Evolutionary conservation across 2,797 vertebrate genomes (phyloP).

Genomic region (Arnoldichthys spilopterus): DNA sequence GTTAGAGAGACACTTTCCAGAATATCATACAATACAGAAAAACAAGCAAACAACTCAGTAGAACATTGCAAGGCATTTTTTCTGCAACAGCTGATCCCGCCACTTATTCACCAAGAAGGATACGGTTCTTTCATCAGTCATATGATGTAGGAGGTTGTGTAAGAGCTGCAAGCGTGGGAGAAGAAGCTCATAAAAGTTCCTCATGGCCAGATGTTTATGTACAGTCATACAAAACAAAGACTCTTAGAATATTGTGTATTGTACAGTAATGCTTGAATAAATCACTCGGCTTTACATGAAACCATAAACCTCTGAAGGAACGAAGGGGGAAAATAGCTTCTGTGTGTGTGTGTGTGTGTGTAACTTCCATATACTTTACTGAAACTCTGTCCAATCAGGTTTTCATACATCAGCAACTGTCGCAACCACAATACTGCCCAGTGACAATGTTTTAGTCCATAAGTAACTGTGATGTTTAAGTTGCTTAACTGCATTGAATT

Average conservation of each 20-base stretch:
- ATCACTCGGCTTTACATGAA: background rate
- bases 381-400: background rate
- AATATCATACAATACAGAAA: slow-evolving; percentile 16
- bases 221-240: background rate
- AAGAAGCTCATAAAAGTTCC: background rate
- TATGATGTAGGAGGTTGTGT: slow-evolving; percentile 30
- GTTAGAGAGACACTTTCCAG: slow-evolving; percentile 10
- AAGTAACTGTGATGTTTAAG: no score
- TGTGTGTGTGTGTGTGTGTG: background rate
- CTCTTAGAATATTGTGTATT: background rate
- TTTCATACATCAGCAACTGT: background rate
- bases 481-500: no score
- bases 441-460: background rate
- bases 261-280: slow-evolving; percentile 1
- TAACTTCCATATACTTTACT: background rate
- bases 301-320: background rate
- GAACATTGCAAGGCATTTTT: slow-evolving; percentile 14
- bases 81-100: slow-evolving; percentile 21
- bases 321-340: background rate
- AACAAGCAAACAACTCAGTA: background rate
- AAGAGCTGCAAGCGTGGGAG: slow-evolving; percentile 7
- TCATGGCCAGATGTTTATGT: background rate
- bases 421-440: background rate
- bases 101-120: slow-evolving; percentile 30
- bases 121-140: slow-evolving; percentile 23